Evolutionary conservation across 1,140 invertebrate genomes (phyloP), one percentile per base, ranked within the genome.

Genomic region (Ceratina australensis): DNA sequence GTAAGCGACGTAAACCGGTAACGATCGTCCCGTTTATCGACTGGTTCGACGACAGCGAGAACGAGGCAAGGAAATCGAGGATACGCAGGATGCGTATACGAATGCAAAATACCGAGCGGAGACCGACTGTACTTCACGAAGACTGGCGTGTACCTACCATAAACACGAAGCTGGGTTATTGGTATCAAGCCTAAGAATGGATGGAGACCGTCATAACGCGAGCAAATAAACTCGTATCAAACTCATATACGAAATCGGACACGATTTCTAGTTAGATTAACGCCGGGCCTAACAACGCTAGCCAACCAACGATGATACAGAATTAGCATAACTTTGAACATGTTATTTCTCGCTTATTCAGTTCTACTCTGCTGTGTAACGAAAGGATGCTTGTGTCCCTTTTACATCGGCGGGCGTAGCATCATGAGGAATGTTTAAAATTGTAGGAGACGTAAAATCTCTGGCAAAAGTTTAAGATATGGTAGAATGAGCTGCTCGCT

Each of bases 201-300:
- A 78, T 52, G 63, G 67, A 56, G 74, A 60, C 68, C 80, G 81
- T 83, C 78, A 80, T 80, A 80, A 80, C 75, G 78, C 80, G 82
- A 82, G 78, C 73, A 78, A 82, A 81, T 82, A 81, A 69, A 82
- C 61, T 78, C 66, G 61, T 73, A 81, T 82, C 79, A 64, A 49
- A 33, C 33, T 56, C 33, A 60, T 65, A 50, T 56, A 59, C 47
- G 54, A 56, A 57, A 50, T 63, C 56, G 63, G 22, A 54, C 63
- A 63, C 81, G 61, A 78, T 82, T 82, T 81, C 74, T 82, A 64
- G 73, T 72, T 82, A 73, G 50, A 81, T 82, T 72, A 78, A 78
- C 71, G 79, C 67, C 79, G 52, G 13, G 13, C 56, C 79, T 59
- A 76, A 64, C 72, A 77, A n/a, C 64, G 42, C 49, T 20, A 33